Evolutionary conservation across 2,888 invertebrate genomes (phyloP), one percentile per base, ranked within the genome.

Genomic region (Phortica okadai): DNA sequence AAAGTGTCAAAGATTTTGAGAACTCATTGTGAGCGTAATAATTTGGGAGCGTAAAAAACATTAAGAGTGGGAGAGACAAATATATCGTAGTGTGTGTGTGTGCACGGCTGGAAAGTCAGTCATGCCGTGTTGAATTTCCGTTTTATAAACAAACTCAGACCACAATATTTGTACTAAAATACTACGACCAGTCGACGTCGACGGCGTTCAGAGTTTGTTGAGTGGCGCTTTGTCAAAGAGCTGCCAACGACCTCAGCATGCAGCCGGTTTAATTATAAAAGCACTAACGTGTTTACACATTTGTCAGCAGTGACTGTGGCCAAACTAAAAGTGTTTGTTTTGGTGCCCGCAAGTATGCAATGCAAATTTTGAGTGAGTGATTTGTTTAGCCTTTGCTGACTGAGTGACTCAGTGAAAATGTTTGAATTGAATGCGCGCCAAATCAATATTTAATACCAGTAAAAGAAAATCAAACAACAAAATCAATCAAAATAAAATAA

Each of bases 71-170:
- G 64, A 77, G 76, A 75, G 72, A 41, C 69, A 56, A 62, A 50
- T 44, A 16, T 25, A 50, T 1, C 25, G 54, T 8, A 56, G 62
- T 58, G 58, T 10, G 69, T 45, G 54, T 3, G 66, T 10, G 0
- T 41, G 59, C 10, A 45, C 59, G 56, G 54, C 16, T 54, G 33
- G 56, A 72, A 11, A 66, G 33, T 62, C 11, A 14, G 67, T 56
- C 70, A 72, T 74, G 74, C 54, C 70, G 82, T 83, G 87, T 86
- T 88, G 81, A 84, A 76, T 81, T 86, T 88, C 84, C 80, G 83
- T 81, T 81, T 88, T 84, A 86, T 88, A 86, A 86, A 86, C 85
- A 86, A 86, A 86, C 87, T 79, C 77, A 82, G 82, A 80, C 81
- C 78, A 73, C 74, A 62, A 33, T 69, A 62, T 70, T 69, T 75